phyloP scores from a whole-genome alignment of 2,888 invertebrate species.

The Tupiocoris notatus region DNA sequence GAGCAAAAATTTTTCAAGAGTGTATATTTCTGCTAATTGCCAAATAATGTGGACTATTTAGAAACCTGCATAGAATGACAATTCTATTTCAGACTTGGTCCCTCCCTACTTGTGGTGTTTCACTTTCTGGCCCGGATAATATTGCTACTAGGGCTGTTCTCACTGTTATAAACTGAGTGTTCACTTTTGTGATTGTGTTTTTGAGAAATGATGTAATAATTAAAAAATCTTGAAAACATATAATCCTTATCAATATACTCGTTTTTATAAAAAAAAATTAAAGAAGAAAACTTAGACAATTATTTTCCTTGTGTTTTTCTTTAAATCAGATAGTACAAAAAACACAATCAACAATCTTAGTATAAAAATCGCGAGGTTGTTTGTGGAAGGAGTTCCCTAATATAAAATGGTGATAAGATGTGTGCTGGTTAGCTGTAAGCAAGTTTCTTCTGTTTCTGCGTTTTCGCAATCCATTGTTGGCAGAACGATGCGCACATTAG shows the following conservation, averaged over 20 bases:
- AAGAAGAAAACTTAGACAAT: slow-evolving; percentile 33
- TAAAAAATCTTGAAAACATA: background rate
- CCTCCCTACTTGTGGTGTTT: slow-evolving; percentile 22
- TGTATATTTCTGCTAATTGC: too few species aligned
- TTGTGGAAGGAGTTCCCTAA: background rate
- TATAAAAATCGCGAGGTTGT: slow-evolving; percentile 11
- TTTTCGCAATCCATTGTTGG: too few species aligned
- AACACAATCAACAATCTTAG: slow-evolving; percentile 35
- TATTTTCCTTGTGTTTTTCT: slow-evolving; percentile 8
- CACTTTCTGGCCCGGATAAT: slow-evolving; percentile 16
- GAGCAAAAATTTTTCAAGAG: slow-evolving; percentile 14
- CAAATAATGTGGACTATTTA: too few species aligned
- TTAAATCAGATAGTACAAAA: slow-evolving; percentile 39
- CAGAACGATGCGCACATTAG: background rate
- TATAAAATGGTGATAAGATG: slow-evolving; percentile 17
- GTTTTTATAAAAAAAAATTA: background rate
- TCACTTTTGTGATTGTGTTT: slow-evolving; percentile 38
- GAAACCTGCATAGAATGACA: too few species aligned
- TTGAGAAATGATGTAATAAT: background rate
- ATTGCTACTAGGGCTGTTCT: slow-evolving; percentile 25
- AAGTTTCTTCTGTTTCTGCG: background rate
- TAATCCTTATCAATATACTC: background rate
- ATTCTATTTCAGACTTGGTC: slow-evolving; percentile 8
- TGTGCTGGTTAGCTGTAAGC: slow-evolving; percentile 31
- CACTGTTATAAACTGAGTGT: slow-evolving; percentile 39